phyloP scores from a whole-genome alignment of 2,797 vertebrate species.

The Sternarchorhynchus goeldii region DNA sequence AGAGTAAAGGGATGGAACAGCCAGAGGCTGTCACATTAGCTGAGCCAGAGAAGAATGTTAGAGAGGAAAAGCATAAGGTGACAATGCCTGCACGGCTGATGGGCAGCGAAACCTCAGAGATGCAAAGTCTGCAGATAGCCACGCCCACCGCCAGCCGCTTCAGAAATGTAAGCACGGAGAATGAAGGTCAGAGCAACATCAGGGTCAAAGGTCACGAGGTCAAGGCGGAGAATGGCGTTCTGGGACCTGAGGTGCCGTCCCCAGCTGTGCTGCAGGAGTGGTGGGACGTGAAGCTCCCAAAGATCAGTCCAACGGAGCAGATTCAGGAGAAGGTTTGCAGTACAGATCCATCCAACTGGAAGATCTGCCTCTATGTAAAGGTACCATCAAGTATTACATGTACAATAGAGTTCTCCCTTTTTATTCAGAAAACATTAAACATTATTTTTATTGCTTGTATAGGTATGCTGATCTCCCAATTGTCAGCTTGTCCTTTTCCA shows the following conservation, averaged over 20 bases:
- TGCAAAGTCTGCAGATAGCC: background rate
- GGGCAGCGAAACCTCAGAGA: conserved; percentile 11
- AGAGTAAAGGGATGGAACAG: conserved; percentile 28
- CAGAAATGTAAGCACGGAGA: background rate
- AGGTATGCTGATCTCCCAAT: too few species aligned
- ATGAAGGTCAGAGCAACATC: conserved; percentile 2
- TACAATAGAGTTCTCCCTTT: background rate
- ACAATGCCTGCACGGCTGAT: conserved; percentile 32
- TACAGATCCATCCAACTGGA: conserved; percentile 58
- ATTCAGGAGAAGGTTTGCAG: conserved; percentile 2
- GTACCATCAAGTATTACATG: conserved; percentile 54
- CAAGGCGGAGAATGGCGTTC: conserved; percentile 36
- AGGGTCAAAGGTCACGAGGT: conserved; percentile 46
- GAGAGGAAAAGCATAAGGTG: conserved; percentile 47
- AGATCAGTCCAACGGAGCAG: conserved; percentile 33
- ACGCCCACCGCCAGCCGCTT: background rate
- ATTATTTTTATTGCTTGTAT: too few species aligned
- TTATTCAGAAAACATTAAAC: too few species aligned
- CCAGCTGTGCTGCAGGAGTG: conserved; percentile 67
- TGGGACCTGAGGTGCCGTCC: conserved; percentile 59
- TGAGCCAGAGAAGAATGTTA: conserved; percentile 53
- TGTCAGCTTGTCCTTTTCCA: too few species aligned
- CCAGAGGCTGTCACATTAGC: conserved; percentile 39
- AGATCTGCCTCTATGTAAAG: conserved; percentile 76
- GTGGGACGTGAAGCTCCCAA: conserved; percentile 55